Percentiles rank a stretch among this genome's conserved stretches.
Evolutionary conservation across 2,888 invertebrate species (phyloP).

Genomic region (Polyommatus iphigenia): DNA sequence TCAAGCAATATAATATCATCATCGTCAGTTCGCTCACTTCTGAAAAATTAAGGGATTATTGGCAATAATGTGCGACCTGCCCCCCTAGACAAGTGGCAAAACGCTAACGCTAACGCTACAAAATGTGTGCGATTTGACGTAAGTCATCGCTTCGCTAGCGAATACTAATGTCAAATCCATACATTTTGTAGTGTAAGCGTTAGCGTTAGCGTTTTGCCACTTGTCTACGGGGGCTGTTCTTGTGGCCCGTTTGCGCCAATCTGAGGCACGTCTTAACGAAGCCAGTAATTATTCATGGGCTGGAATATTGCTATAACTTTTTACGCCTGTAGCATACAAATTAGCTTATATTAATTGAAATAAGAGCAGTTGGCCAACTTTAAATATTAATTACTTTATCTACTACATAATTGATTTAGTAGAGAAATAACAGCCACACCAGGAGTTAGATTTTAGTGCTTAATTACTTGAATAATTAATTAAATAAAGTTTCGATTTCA

Average conservation of each 20-base stretch:
- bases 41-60: not conserved
- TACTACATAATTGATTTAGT: not conserved
- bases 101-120: no score
- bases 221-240: no score
- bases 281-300: not conserved
- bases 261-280: not conserved
- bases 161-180: no score
- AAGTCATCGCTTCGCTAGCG: no score
- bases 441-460: not conserved
- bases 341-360: conserved; percentile 18
- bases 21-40: not conserved
- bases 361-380: not conserved
- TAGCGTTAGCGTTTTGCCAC: no score
- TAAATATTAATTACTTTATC: conserved; percentile 7
- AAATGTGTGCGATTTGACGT: no score
- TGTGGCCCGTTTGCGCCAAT: not conserved
- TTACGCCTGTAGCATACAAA: not conserved
- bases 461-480: not conserved
- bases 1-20: no score
- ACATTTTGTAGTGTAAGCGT: no score
- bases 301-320: conserved; percentile 8
- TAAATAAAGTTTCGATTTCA: not conserved
- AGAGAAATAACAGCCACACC: not conserved
- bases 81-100: no score
- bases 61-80: not conserved